A percentile compares a stretch with the other conserved stretches of the same genome.
Evolutionary conservation across 2,888 invertebrate genomes (phyloP).

Genomic region (Lasioglossum zephyrum): DNA sequence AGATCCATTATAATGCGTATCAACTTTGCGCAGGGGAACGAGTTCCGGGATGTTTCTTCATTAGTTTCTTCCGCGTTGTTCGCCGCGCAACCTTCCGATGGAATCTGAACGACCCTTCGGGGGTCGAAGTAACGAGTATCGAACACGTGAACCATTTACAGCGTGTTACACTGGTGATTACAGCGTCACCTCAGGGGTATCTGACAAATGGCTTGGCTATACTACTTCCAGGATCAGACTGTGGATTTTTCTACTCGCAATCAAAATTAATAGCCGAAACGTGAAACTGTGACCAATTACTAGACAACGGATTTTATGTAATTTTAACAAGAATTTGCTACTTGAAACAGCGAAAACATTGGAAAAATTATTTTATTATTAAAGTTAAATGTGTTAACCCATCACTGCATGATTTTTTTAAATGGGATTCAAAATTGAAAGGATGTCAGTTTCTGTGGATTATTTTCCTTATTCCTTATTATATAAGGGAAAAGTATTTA

Average conservation of each 20-base stretch:
- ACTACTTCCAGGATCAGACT: background rate
- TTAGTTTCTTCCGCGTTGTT: conserved; percentile 51
- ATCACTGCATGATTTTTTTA: too few species aligned
- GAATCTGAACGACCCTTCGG: conserved; percentile 14
- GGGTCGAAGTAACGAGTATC: background rate
- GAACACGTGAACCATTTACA: conserved; percentile 17
- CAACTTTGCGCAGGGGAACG: conserved; percentile 56
- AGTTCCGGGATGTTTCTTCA: conserved; percentile 60
- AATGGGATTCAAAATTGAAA: too few species aligned
- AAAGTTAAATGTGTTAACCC: too few species aligned
- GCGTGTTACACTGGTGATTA: background rate
- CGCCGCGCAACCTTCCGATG: conserved; percentile 28
- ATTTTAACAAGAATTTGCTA: too few species aligned
- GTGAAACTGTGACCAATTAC: too few species aligned
- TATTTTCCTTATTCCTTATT: too few species aligned
- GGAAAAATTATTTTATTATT: too few species aligned
- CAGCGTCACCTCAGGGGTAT: background rate
- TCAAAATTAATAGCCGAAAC: background rate
- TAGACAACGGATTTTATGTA: too few species aligned
- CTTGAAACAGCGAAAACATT: too few species aligned
- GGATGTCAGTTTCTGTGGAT: too few species aligned
- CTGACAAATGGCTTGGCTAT: conserved; percentile 13
- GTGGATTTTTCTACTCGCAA: background rate
- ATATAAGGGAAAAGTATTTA: too few species aligned
- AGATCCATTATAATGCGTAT: conserved; percentile 66